These are phyloP conservation scores for Neopipo cinnamomea DNA, from an alignment of 2,113 vertebrate species.

Conservation along the genomic window DNA sequence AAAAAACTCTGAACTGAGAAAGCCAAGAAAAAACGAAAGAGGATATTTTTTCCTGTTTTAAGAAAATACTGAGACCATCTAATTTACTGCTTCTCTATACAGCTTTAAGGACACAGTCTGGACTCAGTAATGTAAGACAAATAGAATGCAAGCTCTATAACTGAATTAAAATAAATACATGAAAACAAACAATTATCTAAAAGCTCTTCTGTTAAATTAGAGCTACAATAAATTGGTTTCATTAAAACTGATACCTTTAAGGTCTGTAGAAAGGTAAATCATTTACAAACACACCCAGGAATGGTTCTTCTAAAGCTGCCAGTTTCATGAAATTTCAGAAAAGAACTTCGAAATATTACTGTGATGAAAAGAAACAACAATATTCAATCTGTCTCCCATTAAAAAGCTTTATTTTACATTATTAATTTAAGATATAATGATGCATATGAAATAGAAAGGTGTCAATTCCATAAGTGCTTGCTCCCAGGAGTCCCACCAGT, in stretches of 20 bases:
- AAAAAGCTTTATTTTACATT: background rate
- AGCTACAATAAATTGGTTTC: background rate
- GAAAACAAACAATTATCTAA: background rate
- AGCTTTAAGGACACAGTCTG: background rate
- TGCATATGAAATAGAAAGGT: background rate
- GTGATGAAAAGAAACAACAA: background rate
- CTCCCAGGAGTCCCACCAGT: background rate
- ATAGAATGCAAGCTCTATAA: background rate
- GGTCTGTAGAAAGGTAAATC: background rate
- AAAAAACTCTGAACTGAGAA: background rate
- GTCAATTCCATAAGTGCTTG: background rate
- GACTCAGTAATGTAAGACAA: background rate
- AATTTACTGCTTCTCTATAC: background rate
- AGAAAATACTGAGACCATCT: background rate
- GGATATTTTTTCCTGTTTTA: background rate
- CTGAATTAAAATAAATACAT: background rate
- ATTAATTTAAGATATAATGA: background rate
- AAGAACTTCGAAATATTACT: background rate
- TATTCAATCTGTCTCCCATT: background rate
- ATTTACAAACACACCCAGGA: background rate
- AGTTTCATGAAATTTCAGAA: background rate
- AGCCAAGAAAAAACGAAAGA: background rate
- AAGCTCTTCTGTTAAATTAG: background rate
- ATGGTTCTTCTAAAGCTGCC: background rate
- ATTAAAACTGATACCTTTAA: background rate